Evolutionary conservation across 2,888 invertebrate species (phyloP).

Genomic region (Tachystola acroxantha): DNA sequence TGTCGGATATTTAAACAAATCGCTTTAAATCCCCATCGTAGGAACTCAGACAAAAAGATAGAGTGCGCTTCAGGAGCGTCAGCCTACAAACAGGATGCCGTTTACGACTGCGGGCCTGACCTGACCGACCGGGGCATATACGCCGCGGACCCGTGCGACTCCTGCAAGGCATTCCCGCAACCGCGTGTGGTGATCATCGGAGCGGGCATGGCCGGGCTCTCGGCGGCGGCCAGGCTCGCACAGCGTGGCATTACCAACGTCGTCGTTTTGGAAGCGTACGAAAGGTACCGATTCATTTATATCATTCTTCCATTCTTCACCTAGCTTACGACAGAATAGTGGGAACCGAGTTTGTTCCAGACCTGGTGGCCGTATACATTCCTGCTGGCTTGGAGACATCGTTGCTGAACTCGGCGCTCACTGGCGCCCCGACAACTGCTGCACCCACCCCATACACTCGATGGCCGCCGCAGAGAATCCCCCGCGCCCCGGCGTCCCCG

Average conservation of each 20-base stretch:
- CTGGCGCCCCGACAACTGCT: constrained; percentile 76
- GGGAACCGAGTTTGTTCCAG: no score
- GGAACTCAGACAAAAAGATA: background rate
- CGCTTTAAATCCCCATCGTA: no score
- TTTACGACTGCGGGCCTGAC: constrained; percentile 46
- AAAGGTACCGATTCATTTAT: no score
- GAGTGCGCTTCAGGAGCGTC: no score
- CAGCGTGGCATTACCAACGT: constrained; percentile 84
- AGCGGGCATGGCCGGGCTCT: constrained; percentile 88
- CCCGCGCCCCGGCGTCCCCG: constrained; percentile 73
- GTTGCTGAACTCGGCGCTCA: constrained; percentile 87
- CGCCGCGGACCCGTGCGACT: constrained; percentile 45
- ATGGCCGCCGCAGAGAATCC: constrained; percentile 81
- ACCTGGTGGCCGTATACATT: constrained; percentile 87
- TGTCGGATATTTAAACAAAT: no score
- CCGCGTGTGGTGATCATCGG: constrained; percentile 86
- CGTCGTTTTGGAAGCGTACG: constrained; percentile 85
- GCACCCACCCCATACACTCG: constrained; percentile 78
- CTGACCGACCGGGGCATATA: constrained; percentile 52
- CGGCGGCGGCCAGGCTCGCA: constrained; percentile 84
- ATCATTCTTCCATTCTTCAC: no score
- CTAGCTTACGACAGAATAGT: no score
- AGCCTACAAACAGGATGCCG: constrained; percentile 25
- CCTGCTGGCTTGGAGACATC: constrained; percentile 86
- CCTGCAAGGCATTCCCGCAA: constrained; percentile 54